Evolutionary conservation across 2,113 vertebrate genomes (phyloP).

Genomic region (Chamaea fasciata): DNA sequence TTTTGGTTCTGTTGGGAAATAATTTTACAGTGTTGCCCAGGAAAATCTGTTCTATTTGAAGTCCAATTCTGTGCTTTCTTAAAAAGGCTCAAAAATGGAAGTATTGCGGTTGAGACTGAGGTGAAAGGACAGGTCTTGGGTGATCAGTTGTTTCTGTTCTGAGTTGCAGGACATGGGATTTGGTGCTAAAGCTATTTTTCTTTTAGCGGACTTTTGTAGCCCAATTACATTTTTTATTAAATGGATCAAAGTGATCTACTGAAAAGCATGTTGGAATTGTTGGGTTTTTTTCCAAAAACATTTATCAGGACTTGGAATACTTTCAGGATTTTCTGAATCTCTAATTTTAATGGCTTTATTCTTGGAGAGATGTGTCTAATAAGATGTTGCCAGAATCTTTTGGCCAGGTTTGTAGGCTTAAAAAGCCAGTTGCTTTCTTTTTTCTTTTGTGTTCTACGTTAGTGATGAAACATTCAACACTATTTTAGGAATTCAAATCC

Average conservation of each 20-base stretch:
- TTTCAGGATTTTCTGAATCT: background rate
- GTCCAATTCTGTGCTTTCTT: background rate
- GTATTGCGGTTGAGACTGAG: background rate
- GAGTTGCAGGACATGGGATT: background rate
- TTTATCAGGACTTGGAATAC: background rate
- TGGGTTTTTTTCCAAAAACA: background rate
- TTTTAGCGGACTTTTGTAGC: background rate
- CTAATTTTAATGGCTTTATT: background rate
- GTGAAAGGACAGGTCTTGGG: background rate
- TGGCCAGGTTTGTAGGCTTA: background rate
- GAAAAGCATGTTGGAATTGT: background rate
- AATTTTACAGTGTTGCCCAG: background rate
- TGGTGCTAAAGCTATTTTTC: background rate
- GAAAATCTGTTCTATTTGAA: background rate
- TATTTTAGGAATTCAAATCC: background rate
- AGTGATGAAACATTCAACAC: background rate
- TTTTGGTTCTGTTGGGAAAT: background rate
- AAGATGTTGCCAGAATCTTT: background rate
- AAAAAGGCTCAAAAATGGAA: background rate
- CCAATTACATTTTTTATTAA: background rate
- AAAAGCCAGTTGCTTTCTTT: background rate
- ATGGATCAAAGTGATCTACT: background rate
- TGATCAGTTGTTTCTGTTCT: background rate
- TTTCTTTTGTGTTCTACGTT: background rate
- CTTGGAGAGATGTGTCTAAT: background rate